Base-by-base conservation (phyloP, 64 coral and sea anemone species). In the Dendronephthya gigantea region DNA sequence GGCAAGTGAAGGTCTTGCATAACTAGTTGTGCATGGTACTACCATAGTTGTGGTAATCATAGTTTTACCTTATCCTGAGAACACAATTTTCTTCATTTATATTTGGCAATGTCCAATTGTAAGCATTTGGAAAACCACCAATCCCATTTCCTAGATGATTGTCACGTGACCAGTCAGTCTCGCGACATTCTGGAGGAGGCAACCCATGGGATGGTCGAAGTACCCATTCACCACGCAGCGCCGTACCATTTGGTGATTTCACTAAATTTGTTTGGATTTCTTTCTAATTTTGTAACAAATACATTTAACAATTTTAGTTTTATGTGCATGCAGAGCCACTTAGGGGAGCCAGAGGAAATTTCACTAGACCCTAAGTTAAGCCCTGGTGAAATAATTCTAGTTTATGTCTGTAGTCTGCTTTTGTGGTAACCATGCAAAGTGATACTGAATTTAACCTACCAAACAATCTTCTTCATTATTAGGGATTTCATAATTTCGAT, bases 141-240 rank as follows among this genome's bases (percentile, higher is more conserved):
- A 87, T 65, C 10, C 95, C 90, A 25, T 98, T 98, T 83, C 95
- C 95, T 85, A 98, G 89, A 88, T 98, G 95, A 93, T 98, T 98
- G 43, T 98, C 95, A 93, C 92, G 95, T 91, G 95, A 98, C 95
- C 95, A 98, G 87, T 91, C 90, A 2, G 92, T 91, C 82, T 98
- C 95, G 49, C 95, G 90, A 36, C 95, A 98, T 75, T 93, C 92
- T 82, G 95, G 95, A 72, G 89, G 40, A 38, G 89, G 50, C 14
- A 98, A 45, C 14, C 50, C 68, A 86, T 98, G 92, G 28, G 95
- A 98, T 9, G 95, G 90, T 41, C 86, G 83, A 33, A 88, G 68
- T 48, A 91, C 91, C 95, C 95, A 98, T 15, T 81, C 72, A 15
- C 83, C 92, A 41, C 62, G 89, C 19, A 62, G 55, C 19, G 8